Evolutionary conservation across 2,888 invertebrate genomes (phyloP).

Genomic region (Tachina lurida): DNA sequence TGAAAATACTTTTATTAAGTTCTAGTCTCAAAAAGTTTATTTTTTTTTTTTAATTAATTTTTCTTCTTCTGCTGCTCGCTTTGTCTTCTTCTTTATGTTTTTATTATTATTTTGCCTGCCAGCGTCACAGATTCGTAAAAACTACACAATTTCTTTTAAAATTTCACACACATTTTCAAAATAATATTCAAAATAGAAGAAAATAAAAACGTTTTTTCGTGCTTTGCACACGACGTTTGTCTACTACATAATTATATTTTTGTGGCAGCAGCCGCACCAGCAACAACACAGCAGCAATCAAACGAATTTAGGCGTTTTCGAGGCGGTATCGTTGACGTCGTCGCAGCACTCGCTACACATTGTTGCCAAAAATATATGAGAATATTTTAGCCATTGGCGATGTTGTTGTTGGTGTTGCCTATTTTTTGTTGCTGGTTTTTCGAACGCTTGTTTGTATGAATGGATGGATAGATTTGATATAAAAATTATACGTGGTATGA

Average conservation of each 20-base stretch:
- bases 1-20: slow-evolving; percentile 82
- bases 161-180: slow-evolving; percentile 70
- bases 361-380: slow-evolving; percentile 80
- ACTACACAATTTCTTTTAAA: slow-evolving; percentile 49
- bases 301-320: slow-evolving; percentile 13
- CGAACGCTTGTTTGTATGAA: slow-evolving; percentile 21
- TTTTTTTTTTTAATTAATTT: slow-evolving; percentile 43
- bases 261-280: slow-evolving; percentile 58
- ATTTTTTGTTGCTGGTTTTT: neutral
- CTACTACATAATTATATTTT: slow-evolving; percentile 65
- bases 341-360: slow-evolving; percentile 67
- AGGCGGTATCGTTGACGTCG: slow-evolving; percentile 74
- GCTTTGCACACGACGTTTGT: slow-evolving; percentile 72
- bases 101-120: slow-evolving; percentile 71
- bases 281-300: slow-evolving; percentile 19
- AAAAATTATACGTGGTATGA: slow-evolving; percentile 37
- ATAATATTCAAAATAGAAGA: slow-evolving; percentile 44
- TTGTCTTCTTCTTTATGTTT: slow-evolving; percentile 72
- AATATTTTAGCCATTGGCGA: slow-evolving; percentile 44
- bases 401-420: slow-evolving; percentile 18
- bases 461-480: slow-evolving; percentile 31
- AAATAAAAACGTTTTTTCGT: slow-evolving; percentile 41
- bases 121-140: slow-evolving; percentile 48
- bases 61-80: slow-evolving; percentile 51
- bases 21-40: slow-evolving; percentile 75